These are phyloP conservation scores for Dissostichus mawsoni DNA, from an alignment of 2,113 vertebrate genomes.

Conservation along the genomic window DNA sequence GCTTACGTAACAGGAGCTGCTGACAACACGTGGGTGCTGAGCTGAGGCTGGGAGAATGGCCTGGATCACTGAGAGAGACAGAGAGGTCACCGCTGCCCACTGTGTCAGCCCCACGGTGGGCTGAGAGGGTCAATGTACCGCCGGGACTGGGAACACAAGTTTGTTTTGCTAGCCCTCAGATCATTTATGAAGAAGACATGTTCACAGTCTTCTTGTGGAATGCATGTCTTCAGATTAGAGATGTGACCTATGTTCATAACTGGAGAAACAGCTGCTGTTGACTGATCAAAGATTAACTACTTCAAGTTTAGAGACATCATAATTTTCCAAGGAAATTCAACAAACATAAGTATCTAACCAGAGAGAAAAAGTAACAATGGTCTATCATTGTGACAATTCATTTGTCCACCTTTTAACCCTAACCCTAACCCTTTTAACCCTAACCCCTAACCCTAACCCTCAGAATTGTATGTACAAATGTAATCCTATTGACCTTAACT, in stretches of 20 bases:
- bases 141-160: conserved; percentile 10
- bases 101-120: conserved; percentile 29
- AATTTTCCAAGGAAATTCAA: background rate
- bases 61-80: conserved; percentile 66
- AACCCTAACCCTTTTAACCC: no score
- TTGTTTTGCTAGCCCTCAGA: conserved; percentile 11
- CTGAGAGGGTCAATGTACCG: conserved; percentile 26
- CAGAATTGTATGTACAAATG: no score
- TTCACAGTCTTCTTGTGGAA: background rate
- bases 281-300: conserved; percentile 5
- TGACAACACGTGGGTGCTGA: conserved; percentile 79
- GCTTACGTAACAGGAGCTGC: conserved; percentile 78
- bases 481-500: no score
- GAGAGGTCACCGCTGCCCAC: conserved; percentile 67
- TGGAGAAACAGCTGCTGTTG: background rate
- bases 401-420: no score
- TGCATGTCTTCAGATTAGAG: background rate
- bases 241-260: background rate
- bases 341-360: background rate
- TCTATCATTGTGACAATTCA: no score
- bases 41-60: conserved; percentile 63
- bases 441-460: no score
- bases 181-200: conserved; percentile 1
- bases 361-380: background rate
- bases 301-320: background rate